Evolutionary conservation across 2,113 vertebrate genomes (phyloP).

Genomic region (Mesitornis unicolor): DNA sequence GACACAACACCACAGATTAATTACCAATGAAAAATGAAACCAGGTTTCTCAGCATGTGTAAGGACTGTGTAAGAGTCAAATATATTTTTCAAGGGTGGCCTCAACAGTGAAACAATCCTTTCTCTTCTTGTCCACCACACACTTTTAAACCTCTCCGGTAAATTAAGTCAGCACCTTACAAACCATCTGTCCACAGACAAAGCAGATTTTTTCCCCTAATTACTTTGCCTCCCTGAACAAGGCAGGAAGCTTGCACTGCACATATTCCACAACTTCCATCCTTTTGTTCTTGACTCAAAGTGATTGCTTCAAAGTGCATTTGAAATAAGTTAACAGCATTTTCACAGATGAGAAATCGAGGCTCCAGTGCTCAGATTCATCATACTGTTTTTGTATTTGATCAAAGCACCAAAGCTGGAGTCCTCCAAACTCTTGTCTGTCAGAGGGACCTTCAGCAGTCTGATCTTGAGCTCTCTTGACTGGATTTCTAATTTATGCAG

Average conservation of each 20-base stretch:
- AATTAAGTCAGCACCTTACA: not conserved
- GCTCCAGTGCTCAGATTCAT: not conserved
- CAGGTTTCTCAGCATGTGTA: not conserved
- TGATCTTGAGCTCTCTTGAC: not conserved
- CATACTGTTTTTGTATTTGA: fast-evolving
- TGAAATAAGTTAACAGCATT: not conserved
- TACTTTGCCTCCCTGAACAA: not conserved
- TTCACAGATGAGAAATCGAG: not conserved
- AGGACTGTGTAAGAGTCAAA: not conserved
- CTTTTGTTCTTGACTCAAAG: not conserved
- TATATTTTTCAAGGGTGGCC: not conserved
- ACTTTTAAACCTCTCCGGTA: not conserved
- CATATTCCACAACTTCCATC: not conserved
- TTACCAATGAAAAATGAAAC: not conserved
- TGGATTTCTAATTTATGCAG: not conserved
- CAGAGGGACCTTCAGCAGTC: not conserved
- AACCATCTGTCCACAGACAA: not conserved
- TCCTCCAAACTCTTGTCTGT: not conserved
- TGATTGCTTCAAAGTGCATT: not conserved
- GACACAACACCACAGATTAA: not conserved
- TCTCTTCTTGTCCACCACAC: not conserved
- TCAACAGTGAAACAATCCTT: not conserved
- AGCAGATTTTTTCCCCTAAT: not conserved
- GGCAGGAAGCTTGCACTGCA: not conserved
- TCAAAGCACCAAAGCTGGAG: not conserved